phyloP scores from a whole-genome alignment of 1,140 invertebrate species.

The Scaptomyza pallida region DNA sequence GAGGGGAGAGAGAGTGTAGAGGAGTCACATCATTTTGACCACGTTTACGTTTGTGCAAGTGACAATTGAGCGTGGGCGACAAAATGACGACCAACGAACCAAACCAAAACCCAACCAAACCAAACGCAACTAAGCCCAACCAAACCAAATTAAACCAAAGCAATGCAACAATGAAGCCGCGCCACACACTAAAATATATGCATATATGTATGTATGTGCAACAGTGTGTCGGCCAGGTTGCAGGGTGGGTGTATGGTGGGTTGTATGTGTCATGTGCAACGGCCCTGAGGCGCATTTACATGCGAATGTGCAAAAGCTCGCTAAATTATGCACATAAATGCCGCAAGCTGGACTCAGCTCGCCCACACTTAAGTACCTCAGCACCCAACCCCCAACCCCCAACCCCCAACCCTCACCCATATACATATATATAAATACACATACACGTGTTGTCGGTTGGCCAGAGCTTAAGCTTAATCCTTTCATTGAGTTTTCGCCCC shows the following conservation, averaged over 20 bases:
- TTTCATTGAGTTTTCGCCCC: slow-evolving; percentile 7
- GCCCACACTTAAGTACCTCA: not conserved
- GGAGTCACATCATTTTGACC: slow-evolving; percentile 21
- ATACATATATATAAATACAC: too few relatives aligned
- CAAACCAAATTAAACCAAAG: too few relatives aligned
- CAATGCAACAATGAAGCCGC: slow-evolving; percentile 14
- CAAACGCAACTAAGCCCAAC: not conserved
- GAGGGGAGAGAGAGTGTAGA: too few relatives aligned
- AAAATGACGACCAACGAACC: slow-evolving; percentile 22
- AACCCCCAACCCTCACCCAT: not conserved
- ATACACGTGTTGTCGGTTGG: not conserved
- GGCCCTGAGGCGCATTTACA: slow-evolving; percentile 43
- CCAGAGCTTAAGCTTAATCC: slow-evolving; percentile 8
- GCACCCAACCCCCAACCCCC: not conserved
- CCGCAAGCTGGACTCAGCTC: slow-evolving; percentile 8
- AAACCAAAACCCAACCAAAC: not conserved
- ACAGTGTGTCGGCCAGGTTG: too few relatives aligned
- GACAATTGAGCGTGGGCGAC: slow-evolving; percentile 45
- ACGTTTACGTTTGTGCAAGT: slow-evolving; percentile 1
- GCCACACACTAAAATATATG: slow-evolving; percentile 28
- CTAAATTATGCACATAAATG: slow-evolving; percentile 53
- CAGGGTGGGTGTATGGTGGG: not conserved
- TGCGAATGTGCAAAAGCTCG: slow-evolving; percentile 33
- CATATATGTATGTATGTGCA: slow-evolving; percentile 22
- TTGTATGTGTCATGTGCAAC: slow-evolving; percentile 4